phyloP scores from a whole-genome alignment of 2,113 vertebrate species.

The Archilochus colubris region DNA sequence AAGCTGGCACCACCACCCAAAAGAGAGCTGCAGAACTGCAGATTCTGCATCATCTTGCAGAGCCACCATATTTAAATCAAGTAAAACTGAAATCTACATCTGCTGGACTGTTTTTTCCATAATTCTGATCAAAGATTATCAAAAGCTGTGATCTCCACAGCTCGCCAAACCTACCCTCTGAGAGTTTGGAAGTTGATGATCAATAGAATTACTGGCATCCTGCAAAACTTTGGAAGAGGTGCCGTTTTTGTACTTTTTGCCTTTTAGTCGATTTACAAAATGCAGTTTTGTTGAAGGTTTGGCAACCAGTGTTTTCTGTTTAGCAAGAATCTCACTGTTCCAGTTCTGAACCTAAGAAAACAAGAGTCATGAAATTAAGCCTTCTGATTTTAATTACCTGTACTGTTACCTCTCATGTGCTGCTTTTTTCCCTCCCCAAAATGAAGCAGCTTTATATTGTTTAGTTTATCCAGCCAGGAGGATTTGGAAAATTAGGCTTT shows the following conservation, averaged over 20 bases:
- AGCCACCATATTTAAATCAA: background rate
- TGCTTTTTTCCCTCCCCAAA: background rate
- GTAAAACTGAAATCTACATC: background rate
- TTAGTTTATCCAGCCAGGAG: background rate
- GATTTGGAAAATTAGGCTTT: background rate
- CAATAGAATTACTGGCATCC: slow-evolving; percentile 90
- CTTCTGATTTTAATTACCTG: background rate
- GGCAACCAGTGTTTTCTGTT: slow-evolving; percentile 86
- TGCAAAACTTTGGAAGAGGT: slow-evolving; percentile 88
- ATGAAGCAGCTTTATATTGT: background rate
- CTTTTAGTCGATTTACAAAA: slow-evolving; percentile 91
- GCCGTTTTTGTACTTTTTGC: slow-evolving; percentile 88
- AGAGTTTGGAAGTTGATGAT: slow-evolving; percentile 72
- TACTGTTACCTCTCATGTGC: background rate
- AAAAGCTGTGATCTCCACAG: background rate
- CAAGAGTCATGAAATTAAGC: slow-evolving; percentile 23
- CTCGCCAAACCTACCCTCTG: slow-evolving; percentile 81
- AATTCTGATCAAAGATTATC: background rate
- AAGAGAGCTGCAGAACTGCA: background rate
- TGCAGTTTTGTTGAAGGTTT: slow-evolving; percentile 94
- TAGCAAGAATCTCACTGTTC: slow-evolving; percentile 90
- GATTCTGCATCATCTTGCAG: background rate
- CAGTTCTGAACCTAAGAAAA: slow-evolving; percentile 88
- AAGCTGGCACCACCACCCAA: background rate
- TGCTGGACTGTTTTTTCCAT: background rate